Evolutionary conservation across 2,888 invertebrate species (phyloP), one percentile per base, ranked within the genome.

Genomic region (Drosophila affinis): DNA sequence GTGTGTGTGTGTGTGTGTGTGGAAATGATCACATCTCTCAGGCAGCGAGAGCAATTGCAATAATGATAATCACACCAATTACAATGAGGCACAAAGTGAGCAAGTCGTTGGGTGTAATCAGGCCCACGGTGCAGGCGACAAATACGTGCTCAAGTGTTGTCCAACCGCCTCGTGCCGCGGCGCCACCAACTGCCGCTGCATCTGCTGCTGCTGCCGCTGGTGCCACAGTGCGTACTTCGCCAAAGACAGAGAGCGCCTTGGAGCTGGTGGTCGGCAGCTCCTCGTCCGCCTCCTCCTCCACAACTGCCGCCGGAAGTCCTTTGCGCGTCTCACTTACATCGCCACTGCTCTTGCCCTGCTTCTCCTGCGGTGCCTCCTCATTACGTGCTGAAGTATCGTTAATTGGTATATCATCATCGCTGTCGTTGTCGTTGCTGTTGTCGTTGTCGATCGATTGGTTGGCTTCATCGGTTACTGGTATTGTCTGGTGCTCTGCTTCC

Each of bases 61-160:
- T 93, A 91, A 96, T 94, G 84, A 95, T 95, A 91, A 95, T 93
- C 88, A 96, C 94, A 90, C 96, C 96, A 92, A 96, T 93, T 91
- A 96, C 92, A 91, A 96, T 93, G 92, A 95, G 95, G 92, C 96
- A 93, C 92, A 95, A 93, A 90, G 95, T 95, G 93, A 96, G 93
- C 93, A 95, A 93, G 93, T 96, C 96, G 93, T 95, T 92, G 87
- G 95, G 94, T 90, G 95, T 94, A 70, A 91, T 87, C 91, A 96
- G 93, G 90, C 95, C 95, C 93, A 95, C 95, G 89, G 95, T 94
- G 93, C 95, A 95, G 94, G 96, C 95, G 93, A 96, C 93, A 93
- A 95, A 94, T 93, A 95, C 92, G 91, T 94, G 94, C 93, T 95
- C 91, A 70, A 91, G 81, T 72, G 91, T 86, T 62, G 91, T 91